A percentile compares a stretch with the other conserved stretches of the same genome.
Evolutionary conservation across 2,113 vertebrate species (phyloP).

Genomic region (Indicator maculatus): DNA sequence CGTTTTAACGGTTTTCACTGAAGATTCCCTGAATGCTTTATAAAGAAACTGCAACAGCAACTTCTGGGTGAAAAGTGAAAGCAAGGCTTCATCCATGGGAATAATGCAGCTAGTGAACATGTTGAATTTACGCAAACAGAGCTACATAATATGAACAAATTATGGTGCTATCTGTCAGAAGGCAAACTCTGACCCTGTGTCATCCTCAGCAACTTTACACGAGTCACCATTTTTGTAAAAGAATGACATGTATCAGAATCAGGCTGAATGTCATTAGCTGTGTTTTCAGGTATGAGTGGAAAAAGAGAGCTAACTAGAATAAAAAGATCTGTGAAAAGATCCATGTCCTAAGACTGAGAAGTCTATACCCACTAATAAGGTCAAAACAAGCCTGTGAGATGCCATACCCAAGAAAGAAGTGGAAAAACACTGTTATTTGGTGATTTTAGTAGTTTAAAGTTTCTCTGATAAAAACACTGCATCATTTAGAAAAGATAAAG

Average conservation of each 20-base stretch:
- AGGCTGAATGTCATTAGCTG: not conserved
- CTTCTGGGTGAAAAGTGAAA: not conserved
- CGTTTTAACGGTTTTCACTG: conserved; percentile 2
- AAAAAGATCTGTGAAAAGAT: not conserved
- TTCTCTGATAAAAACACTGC: not conserved
- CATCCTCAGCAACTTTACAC: not conserved
- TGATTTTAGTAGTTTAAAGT: not conserved
- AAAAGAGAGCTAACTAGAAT: not conserved
- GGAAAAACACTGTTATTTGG: not conserved
- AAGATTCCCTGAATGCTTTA: not conserved
- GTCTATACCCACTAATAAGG: not conserved
- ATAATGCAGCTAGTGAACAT: not conserved
- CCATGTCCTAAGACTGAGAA: not conserved
- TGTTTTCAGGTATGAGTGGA: not conserved
- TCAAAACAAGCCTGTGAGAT: not conserved
- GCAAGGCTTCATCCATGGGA: not conserved
- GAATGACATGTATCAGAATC: not conserved
- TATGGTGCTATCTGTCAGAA: not conserved
- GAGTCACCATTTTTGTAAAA: not conserved
- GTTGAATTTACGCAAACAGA: not conserved
- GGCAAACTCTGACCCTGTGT: not conserved
- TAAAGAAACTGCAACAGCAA: not conserved
- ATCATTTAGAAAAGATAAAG: not conserved
- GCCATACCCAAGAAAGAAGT: not conserved
- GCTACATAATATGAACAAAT: not conserved